A percentile compares a stretch with the other conserved stretches of the same genome.
Evolutionary conservation across 2,888 invertebrate genomes (phyloP).

Genomic region (Dione juno): DNA sequence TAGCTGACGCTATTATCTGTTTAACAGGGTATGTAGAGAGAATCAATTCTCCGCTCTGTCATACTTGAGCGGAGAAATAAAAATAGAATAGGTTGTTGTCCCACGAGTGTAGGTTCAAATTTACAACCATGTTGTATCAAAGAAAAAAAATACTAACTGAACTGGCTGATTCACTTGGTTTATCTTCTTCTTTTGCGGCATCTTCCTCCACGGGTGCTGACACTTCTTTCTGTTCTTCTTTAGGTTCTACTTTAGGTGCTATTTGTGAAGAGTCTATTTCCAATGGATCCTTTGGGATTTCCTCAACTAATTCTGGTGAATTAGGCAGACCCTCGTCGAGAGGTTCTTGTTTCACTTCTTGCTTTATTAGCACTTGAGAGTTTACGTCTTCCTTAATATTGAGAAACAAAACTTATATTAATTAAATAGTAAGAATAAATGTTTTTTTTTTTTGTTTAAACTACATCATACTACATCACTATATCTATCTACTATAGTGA

Average conservation of each 20-base stretch:
- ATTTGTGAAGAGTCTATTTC: background rate
- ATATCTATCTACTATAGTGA: no score
- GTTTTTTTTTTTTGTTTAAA: no score
- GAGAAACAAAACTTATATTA: background rate
- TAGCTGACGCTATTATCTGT: no score
- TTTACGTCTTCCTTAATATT: constrained; percentile 22
- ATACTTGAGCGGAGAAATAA: no score
- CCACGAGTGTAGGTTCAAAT: no score
- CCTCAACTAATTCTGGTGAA: background rate
- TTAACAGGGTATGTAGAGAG: no score
- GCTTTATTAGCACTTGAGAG: background rate
- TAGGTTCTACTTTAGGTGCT: constrained; percentile 9
- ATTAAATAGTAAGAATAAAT: background rate
- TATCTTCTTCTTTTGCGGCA: constrained; percentile 25
- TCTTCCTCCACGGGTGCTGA: constrained; percentile 7
- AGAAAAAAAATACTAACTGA: background rate
- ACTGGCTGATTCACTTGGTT: constrained; percentile 11
- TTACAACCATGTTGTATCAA: background rate
- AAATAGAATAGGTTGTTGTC: no score
- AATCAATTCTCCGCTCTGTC: no score
- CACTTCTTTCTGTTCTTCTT: constrained; percentile 17
- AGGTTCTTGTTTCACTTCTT: constrained; percentile 5
- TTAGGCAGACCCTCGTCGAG: background rate
- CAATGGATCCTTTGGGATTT: background rate
- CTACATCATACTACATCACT: no score